phyloP scores from a whole-genome alignment of 2,888 invertebrate species.

The Macrosiphum euphorbiae region DNA sequence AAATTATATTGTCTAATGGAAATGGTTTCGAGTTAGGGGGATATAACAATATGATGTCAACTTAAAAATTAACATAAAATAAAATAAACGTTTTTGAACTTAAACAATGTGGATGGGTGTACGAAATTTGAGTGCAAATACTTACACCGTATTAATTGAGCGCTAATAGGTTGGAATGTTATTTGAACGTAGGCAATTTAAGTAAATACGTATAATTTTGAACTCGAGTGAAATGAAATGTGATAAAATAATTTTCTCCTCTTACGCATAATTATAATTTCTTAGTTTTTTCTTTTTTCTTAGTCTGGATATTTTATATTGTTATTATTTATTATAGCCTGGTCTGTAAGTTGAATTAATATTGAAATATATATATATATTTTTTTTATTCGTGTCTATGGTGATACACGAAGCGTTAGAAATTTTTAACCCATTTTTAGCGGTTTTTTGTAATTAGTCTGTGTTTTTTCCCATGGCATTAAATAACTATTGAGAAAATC shows the following conservation, averaged over 20 bases:
- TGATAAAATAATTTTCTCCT: neutral
- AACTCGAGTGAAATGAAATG: neutral
- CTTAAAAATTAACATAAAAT: conserved; percentile 4
- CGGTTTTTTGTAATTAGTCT: no score
- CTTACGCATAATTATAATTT: neutral
- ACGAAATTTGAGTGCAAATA: conserved; percentile 6
- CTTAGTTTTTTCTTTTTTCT: no score
- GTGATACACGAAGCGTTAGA: no score
- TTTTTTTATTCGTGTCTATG: no score
- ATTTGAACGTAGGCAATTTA: neutral
- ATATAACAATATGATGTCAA: neutral
- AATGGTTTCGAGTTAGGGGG: neutral
- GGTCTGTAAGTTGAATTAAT: no score
- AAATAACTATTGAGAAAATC: no score
- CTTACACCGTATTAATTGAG: neutral
- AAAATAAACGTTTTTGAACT: conserved; percentile 37
- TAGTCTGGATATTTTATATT: no score
- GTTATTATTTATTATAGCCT: no score
- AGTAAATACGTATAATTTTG: neutral
- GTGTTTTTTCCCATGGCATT: no score
- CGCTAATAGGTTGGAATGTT: neutral
- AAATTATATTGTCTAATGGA: neutral
- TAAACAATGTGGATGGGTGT: neutral
- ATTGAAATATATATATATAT: no score
- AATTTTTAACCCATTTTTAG: no score